Percentiles rank a stretch among this genome's conserved stretches.
phyloP scores from a whole-genome alignment of 2,113 vertebrate species.

The Poicephalus gulielmi region DNA sequence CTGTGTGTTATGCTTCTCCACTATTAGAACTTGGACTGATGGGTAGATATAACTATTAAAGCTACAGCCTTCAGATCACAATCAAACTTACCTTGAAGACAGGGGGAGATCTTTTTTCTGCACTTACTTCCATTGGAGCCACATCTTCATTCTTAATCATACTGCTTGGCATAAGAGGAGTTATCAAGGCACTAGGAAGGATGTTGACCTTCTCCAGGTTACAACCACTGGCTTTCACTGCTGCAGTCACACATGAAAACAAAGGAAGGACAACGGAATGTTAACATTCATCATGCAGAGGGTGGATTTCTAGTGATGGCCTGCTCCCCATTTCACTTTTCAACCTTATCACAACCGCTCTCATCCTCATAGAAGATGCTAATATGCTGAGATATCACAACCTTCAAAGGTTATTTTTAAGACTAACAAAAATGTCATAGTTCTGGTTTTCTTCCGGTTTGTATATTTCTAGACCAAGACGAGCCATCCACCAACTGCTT shows the following conservation, averaged over 20 bases:
- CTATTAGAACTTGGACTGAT: background rate
- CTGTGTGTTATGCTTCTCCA: background rate
- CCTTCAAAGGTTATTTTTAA: background rate
- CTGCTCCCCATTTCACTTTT: background rate
- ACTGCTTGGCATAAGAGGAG: constrained; percentile 83
- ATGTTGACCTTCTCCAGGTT: constrained; percentile 83
- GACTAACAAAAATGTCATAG: background rate
- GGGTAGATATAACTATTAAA: background rate
- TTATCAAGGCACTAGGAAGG: constrained; percentile 84
- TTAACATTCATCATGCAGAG: background rate
- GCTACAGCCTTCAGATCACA: background rate
- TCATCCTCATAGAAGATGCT: background rate
- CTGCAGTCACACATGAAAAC: constrained; percentile 47
- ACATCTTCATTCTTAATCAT: constrained; percentile 93
- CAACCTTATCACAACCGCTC: background rate
- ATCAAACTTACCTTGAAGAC: constrained; percentile 80
- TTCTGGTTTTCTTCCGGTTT: background rate
- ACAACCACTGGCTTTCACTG: constrained; percentile 78
- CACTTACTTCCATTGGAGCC: constrained; percentile 95
- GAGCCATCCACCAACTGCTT: background rate
- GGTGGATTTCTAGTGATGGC: background rate
- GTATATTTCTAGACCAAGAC: background rate
- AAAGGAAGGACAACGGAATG: background rate
- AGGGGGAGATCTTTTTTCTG: constrained; percentile 80
- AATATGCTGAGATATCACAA: background rate